phyloP scores from a whole-genome alignment of 2,888 invertebrate species.

The Ochlodes sylvanus region DNA sequence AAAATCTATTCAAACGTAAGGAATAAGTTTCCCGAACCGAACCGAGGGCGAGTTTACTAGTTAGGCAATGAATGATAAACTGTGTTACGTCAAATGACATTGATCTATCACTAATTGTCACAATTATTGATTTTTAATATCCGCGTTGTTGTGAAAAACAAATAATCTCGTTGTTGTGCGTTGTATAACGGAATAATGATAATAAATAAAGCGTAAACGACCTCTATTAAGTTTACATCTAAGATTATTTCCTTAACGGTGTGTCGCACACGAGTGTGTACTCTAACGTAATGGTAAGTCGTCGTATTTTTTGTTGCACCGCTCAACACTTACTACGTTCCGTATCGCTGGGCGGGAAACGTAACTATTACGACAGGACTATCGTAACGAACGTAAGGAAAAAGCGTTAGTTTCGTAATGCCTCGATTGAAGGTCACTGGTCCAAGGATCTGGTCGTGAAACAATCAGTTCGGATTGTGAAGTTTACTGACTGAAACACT shows the following conservation, averaged over 20 bases:
- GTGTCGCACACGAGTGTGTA: slow-evolving; percentile 28
- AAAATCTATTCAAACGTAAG: too few species aligned
- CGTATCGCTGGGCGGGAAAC: slow-evolving; percentile 34
- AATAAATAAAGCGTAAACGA: slow-evolving; percentile 40
- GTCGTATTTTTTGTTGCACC: slow-evolving; percentile 15
- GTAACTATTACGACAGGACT: slow-evolving; percentile 48
- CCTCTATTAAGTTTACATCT: slow-evolving; percentile 47
- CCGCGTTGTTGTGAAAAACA: slow-evolving; percentile 15
- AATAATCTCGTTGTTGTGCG: slow-evolving; percentile 13
- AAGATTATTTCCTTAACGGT: slow-evolving; percentile 45
- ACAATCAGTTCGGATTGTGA: neutral
- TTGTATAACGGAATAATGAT: slow-evolving; percentile 28
- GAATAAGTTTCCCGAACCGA: too few species aligned
- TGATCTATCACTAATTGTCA: slow-evolving; percentile 3
- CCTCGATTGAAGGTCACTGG: slow-evolving; percentile 50
- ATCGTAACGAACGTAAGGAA: slow-evolving; percentile 68
- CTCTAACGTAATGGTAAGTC: slow-evolving; percentile 32
- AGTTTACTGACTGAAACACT: neutral
- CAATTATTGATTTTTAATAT: slow-evolving; percentile 9
- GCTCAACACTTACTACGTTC: slow-evolving; percentile 24
- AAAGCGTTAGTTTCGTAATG: slow-evolving; percentile 63
- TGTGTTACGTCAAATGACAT: neutral
- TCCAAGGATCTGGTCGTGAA: slow-evolving; percentile 48
- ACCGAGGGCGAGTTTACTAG: too few species aligned
- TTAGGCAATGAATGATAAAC: too few species aligned